Conservation (phyloP, 2,797 vertebrate genomes). For the Gallinago solitaria region DNA sequence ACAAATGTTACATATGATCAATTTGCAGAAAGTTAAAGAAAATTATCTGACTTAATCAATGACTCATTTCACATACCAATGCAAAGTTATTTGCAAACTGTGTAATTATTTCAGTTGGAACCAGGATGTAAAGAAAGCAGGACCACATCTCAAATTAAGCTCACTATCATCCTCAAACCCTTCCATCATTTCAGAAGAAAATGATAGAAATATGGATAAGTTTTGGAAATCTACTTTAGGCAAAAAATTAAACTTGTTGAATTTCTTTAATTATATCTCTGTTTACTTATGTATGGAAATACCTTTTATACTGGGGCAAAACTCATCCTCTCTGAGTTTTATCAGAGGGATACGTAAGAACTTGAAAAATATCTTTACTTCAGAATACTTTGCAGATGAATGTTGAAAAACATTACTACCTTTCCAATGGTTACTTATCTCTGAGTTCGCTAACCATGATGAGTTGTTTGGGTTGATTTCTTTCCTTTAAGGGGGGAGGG, state of each 20-base stretch:
- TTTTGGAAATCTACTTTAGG: background rate
- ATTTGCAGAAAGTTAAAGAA: background rate
- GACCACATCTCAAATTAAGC: background rate
- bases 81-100: background rate
- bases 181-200: background rate
- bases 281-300: background rate
- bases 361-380: background rate
- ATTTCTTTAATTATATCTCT: background rate
- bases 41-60: background rate
- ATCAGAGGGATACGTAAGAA: background rate
- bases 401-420: background rate
- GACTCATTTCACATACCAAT: background rate
- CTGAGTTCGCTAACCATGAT: background rate
- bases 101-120: background rate
- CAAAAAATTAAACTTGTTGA: background rate
- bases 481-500: background rate
- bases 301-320: background rate
- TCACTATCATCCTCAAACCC: background rate
- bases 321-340: background rate
- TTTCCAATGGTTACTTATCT: background rate
- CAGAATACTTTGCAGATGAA: background rate
- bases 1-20: background rate
- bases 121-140: background rate
- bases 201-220: background rate
- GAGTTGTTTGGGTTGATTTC: background rate